Percentiles rank a stretch among this genome's conserved stretches.
Evolutionary conservation across 2,797 vertebrate species (phyloP).

Genomic region (Borostomias antarcticus): DNA sequence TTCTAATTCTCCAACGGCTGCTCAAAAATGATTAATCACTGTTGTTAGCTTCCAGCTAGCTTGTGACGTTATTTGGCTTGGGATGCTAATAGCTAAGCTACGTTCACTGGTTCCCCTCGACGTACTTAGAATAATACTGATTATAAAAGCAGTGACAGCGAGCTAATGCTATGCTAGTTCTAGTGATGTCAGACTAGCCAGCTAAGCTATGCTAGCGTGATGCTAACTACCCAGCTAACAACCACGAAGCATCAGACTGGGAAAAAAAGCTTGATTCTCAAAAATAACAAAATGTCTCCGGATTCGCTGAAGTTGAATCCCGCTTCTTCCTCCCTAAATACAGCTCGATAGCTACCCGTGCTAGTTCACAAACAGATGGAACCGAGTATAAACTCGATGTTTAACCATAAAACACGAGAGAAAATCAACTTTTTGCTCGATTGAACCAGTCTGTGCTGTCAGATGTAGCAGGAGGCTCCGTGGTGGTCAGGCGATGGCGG

Average conservation of each 20-base stretch:
- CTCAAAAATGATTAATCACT: constrained; percentile 70
- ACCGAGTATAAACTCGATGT: too few relatives aligned
- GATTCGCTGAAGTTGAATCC: constrained; percentile 6
- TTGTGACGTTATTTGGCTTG: constrained; percentile 28
- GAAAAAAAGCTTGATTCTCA: constrained; percentile 11
- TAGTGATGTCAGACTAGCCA: too few relatives aligned
- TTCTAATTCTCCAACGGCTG: constrained; percentile 60
- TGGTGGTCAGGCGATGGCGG: constrained; percentile 15
- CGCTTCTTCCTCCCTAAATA: constrained; percentile 1
- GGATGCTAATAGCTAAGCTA: constrained; percentile 45
- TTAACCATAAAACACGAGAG: too few relatives aligned
- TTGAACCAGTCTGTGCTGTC: neutral
- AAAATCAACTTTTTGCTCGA: neutral
- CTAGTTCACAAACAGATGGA: too few relatives aligned
- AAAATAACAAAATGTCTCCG: constrained; percentile 20
- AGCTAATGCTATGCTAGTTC: neutral
- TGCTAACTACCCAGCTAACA: neutral
- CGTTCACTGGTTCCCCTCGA: too few relatives aligned
- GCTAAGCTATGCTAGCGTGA: neutral
- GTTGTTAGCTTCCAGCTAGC: constrained; percentile 25
- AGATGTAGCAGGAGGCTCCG: neutral
- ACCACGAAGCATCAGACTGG: neutral
- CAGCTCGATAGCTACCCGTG: neutral
- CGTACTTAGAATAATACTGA: too few relatives aligned
- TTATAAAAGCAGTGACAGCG: neutral